These are phyloP conservation scores for Mesitornis unicolor DNA, from an alignment of 2,113 vertebrate genomes.

Conservation along the genomic window DNA sequence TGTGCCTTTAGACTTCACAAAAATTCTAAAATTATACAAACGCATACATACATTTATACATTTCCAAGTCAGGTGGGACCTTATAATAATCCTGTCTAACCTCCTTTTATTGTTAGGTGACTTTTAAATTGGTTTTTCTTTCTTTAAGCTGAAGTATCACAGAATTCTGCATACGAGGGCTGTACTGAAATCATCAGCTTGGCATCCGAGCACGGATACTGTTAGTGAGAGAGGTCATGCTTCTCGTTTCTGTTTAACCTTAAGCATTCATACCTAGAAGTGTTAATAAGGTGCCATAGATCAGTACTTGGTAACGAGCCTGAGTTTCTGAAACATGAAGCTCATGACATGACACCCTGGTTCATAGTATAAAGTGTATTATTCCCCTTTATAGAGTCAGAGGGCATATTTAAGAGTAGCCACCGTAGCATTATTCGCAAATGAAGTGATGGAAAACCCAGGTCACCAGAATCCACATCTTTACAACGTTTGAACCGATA, in stretches of 20 bases:
- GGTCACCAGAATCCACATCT: neutral
- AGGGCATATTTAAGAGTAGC: neutral
- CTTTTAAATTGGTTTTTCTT: constrained; percentile 24
- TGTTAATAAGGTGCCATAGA: neutral
- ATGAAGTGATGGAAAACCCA: neutral
- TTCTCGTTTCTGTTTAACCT: neutral
- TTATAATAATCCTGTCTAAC: constrained; percentile 3
- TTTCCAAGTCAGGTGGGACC: constrained; percentile 38
- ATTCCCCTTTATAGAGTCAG: neutral
- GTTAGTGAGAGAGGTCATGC: neutral
- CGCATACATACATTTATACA: neutral
- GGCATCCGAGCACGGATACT: neutral
- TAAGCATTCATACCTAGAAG: neutral
- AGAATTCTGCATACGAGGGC: neutral
- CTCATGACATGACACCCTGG: neutral
- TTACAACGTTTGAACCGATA: neutral
- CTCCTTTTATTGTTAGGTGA: neutral
- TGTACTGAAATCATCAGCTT: neutral
- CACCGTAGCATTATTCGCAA: neutral
- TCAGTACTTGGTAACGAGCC: neutral
- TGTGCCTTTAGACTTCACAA: neutral
- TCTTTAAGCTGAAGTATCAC: neutral
- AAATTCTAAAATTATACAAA: constrained; percentile 26
- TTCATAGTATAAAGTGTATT: neutral
- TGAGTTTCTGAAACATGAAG: neutral